These are phyloP conservation scores for Dorcus hopei DNA, from an alignment of 2,888 invertebrate species.

Conservation along the genomic window DNA sequence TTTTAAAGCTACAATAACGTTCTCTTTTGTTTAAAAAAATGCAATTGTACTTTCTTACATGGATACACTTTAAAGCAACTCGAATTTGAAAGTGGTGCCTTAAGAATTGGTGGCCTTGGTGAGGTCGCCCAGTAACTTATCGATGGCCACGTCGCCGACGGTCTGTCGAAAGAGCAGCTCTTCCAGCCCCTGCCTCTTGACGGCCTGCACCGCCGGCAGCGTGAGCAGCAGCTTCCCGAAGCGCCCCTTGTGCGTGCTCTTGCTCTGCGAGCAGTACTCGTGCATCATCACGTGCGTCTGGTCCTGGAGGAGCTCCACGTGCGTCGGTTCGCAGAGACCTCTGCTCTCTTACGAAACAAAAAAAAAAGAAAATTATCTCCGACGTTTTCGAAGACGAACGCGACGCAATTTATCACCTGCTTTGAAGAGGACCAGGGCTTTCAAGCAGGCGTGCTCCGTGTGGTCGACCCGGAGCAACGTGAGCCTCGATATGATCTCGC, in stretches of 20 bases:
- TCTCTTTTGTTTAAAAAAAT: no score
- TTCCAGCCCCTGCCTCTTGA: conserved; percentile 50
- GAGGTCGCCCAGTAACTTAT: conserved; percentile 66
- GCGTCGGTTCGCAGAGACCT: conserved; percentile 58
- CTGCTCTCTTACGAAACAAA: conserved; percentile 53
- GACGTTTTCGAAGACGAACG: neutral
- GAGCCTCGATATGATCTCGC: conserved; percentile 65
- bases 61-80: no score
- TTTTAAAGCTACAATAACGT: no score
- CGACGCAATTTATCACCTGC: conserved; percentile 55
- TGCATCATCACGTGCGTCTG: conserved; percentile 75
- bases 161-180: conserved; percentile 78
- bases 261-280: conserved; percentile 60
- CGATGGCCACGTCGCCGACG: conserved; percentile 70
- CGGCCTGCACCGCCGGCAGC: conserved; percentile 60
- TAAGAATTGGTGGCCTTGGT: conserved; percentile 43
- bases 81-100: neutral
- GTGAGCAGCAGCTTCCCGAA: conserved; percentile 73
- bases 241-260: conserved; percentile 51
- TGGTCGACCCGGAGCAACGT: conserved; percentile 68
- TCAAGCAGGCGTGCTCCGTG: conserved; percentile 82
- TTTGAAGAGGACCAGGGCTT: conserved; percentile 77
- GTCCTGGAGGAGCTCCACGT: conserved; percentile 71
- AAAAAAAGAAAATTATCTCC: neutral
- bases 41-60: no score